Evolutionary conservation across 92 coral and sea anemone genomes (phyloP).

Genomic region (Scolanthus callimorphus): DNA sequence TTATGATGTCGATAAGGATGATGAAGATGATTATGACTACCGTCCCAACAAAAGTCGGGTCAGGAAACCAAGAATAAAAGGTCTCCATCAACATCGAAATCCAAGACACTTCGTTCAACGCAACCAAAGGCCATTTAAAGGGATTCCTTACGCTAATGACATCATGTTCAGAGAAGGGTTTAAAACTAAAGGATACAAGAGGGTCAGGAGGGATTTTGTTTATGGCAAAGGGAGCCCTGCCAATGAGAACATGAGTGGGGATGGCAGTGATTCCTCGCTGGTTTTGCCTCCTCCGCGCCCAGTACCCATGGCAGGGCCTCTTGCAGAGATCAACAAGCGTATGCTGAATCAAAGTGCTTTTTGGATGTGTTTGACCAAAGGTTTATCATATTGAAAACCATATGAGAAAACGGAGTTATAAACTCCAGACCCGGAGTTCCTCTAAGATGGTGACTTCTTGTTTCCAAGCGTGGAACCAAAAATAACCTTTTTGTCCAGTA

Average conservation of each 20-base stretch:
- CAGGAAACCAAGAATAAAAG: neutral
- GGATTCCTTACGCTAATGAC: neutral
- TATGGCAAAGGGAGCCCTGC: neutral
- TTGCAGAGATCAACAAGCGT: constrained; percentile 37
- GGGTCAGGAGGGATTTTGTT: neutral
- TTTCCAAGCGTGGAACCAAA: no score
- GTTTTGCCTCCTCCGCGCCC: constrained; percentile 6
- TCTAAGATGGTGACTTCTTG: no score
- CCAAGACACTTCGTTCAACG: neutral
- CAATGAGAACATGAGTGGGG: neutral
- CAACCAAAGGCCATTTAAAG: neutral
- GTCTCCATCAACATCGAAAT: neutral
- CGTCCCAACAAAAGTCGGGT: neutral
- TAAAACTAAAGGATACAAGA: neutral
- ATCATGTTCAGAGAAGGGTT: neutral
- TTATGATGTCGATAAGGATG: neutral
- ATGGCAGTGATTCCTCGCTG: neutral
- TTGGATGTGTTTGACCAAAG: constrained; percentile 35
- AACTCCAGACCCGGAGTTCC: no score
- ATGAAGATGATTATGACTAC: neutral
- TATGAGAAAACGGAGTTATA: no score
- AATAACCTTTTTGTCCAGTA: no score
- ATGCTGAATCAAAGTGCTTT: constrained; percentile 25
- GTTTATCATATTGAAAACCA: no score
- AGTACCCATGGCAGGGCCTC: constrained; percentile 27